A percentile compares a stretch with the other conserved stretches of the same genome.
phyloP scores from a whole-genome alignment of 2,888 invertebrate genomes.

The Pomacea canaliculata region DNA sequence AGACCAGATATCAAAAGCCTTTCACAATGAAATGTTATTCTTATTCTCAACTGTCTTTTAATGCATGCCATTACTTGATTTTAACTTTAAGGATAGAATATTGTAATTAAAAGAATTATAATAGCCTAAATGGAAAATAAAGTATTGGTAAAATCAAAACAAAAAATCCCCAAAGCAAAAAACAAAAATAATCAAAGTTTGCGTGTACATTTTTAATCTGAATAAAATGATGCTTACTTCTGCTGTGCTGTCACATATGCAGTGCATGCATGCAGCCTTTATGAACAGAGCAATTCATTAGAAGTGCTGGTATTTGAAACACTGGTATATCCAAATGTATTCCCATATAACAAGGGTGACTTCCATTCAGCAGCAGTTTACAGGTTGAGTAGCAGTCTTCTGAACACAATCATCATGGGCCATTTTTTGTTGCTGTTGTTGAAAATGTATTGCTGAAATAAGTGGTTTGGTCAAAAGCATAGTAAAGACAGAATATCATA shows the following conservation, averaged over 20 bases:
- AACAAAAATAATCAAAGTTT: background rate
- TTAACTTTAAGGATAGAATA: too few relatives aligned
- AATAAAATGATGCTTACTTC: background rate
- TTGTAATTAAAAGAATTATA: background rate
- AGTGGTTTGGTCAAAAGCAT: too few relatives aligned
- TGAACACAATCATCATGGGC: conserved; percentile 1
- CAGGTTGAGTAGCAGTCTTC: conserved; percentile 25
- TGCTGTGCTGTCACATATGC: too few relatives aligned
- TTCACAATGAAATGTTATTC: too few relatives aligned
- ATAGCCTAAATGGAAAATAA: background rate
- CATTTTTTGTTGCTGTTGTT: too few relatives aligned
- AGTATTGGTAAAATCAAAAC: background rate
- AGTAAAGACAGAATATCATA: too few relatives aligned
- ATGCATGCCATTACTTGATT: too few relatives aligned
- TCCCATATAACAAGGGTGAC: conserved; percentile 18
- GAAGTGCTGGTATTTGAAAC: background rate
- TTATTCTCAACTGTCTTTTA: too few relatives aligned
- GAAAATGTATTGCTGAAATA: too few relatives aligned
- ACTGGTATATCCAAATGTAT: conserved; percentile 27
- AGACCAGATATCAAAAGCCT: too few relatives aligned
- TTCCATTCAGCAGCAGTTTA: conserved; percentile 21
- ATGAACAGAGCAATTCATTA: conserved; percentile 26
- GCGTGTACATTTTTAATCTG: background rate
- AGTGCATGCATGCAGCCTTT: background rate
- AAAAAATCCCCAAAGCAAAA: background rate